Percentiles rank a stretch among this genome's conserved stretches.
Evolutionary conservation across 2,797 vertebrate species (phyloP).

Genomic region (Dryobates pubescens): DNA sequence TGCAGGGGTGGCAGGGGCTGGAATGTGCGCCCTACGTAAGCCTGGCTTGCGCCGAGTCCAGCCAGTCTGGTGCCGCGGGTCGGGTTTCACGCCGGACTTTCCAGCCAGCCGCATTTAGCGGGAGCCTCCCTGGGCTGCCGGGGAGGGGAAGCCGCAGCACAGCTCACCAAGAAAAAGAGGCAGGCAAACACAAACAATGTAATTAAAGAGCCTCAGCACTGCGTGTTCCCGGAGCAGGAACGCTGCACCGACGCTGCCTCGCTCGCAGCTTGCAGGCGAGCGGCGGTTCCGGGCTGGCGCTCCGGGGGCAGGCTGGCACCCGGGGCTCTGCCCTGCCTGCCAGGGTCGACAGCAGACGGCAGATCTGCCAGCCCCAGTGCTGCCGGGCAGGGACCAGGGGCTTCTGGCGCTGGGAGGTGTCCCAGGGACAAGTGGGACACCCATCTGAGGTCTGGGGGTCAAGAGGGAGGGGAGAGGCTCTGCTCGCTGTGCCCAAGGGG

Average conservation of each 20-base stretch:
- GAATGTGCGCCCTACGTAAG: constrained; percentile 66
- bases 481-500: too few species aligned
- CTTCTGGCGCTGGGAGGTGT: not conserved
- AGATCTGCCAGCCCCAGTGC: not conserved
- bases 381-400: not conserved
- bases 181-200: constrained; percentile 71
- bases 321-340: not conserved
- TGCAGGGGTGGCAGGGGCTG: not conserved
- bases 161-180: constrained; percentile 59
- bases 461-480: too few species aligned
- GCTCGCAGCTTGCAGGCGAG: constrained; percentile 48
- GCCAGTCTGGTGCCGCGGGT: constrained; percentile 94
- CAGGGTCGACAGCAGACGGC: not conserved
- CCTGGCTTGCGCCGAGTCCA: constrained; percentile 82
- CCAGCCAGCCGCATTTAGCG: constrained; percentile 91
- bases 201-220: constrained; percentile 74
- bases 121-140: constrained; percentile 64
- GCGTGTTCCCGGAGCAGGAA: constrained; percentile 70
- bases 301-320: not conserved
- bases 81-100: constrained; percentile 88
- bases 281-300: constrained; percentile 44
- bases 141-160: constrained; percentile 67
- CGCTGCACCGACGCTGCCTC: constrained; percentile 62
- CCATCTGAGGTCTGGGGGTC: too few species aligned
- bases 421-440: too few species aligned